Percentiles rank a stretch among this genome's conserved stretches.
These are phyloP conservation scores for Aselliscus stoliczkanus DNA, from an alignment of 2,797 vertebrate genomes.

Conservation along the genomic window DNA sequence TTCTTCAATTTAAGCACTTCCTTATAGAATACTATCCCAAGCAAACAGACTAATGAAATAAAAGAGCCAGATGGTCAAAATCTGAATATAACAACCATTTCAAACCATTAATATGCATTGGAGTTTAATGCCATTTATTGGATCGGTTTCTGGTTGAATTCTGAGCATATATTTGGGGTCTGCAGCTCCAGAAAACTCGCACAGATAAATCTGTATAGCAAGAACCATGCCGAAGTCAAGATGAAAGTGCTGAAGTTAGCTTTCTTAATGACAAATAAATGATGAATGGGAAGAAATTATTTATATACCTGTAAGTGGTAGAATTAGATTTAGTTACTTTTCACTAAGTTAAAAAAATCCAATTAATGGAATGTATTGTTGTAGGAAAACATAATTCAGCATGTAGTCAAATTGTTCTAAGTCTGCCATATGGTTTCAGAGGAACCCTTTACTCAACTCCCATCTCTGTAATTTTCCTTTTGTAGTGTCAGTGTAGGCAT, in stretches of 20 bases:
- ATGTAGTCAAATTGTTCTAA: neutral
- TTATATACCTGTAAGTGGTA: neutral
- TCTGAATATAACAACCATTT: neutral
- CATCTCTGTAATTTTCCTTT: neutral
- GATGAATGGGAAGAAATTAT: neutral
- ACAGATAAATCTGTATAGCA: neutral
- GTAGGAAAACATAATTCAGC: neutral
- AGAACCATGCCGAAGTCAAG: neutral
- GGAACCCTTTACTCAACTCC: neutral
- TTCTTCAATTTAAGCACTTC: slow-evolving; percentile 14
- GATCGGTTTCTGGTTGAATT: neutral
- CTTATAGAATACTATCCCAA: slow-evolving; percentile 17
- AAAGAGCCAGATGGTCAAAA: neutral
- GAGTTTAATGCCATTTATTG: neutral
- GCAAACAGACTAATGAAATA: neutral
- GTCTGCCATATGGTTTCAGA: neutral
- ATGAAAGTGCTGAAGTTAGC: neutral
- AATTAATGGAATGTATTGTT: neutral
- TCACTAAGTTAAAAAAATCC: neutral
- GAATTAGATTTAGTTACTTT: neutral
- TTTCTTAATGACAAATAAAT: neutral
- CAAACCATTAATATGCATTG: neutral
- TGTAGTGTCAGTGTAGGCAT: accelerated
- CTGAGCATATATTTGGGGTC: neutral
- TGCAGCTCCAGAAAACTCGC: neutral